Base-by-base conservation (phyloP, 2,113 vertebrate genomes). In the Gadus chalcogrammus region DNA sequence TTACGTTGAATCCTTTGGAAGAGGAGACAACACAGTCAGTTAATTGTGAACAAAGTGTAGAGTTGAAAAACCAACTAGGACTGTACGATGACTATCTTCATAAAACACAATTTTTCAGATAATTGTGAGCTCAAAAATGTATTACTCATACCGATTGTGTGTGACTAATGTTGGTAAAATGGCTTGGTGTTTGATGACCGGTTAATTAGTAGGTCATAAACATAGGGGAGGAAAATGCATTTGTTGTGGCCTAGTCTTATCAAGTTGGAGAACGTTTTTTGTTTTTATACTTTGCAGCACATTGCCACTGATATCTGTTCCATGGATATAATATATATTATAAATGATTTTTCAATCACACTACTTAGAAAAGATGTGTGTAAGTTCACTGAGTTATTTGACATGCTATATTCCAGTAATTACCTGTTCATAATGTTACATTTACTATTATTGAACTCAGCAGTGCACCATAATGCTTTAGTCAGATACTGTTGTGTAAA, bases 401-500 rank as follows among this genome's bases (percentile, higher is more conserved):
- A 82, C 84, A 88, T 80, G 69, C 84, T 86, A 89, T 90, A 90
- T 89, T 90, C 88, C 90, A 86, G 87, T 89, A 84, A 86, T 84
- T 87, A 88, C 78, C 87, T 84, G 85, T 87, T 90, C 86, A 87
- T 91, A 84, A 89, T 89, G 92, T 93, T 93, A 91, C 91, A 93
- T 95, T 94, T 94, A 93, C 91, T 91, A 94, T 94, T 93, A 92
- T 89, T 95, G 94, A 94, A 94, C 90, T 92, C 92, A 92, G 92
- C 93, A 93, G 92, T 92, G 93, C 93, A 95, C 90, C 94, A 90
- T 93, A 90, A 93, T 93, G 91, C 93, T 94, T 94, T 93, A 92
- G 93, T 95, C 95, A 90, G 93, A 94, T 95, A 95, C 93, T 92
- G 95, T 94, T 89, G 94, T 98, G 94, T 96, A 97, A 97, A 96